Evolutionary conservation across 2,113 vertebrate species (phyloP).

Genomic region (Nasalis larvatus): DNA sequence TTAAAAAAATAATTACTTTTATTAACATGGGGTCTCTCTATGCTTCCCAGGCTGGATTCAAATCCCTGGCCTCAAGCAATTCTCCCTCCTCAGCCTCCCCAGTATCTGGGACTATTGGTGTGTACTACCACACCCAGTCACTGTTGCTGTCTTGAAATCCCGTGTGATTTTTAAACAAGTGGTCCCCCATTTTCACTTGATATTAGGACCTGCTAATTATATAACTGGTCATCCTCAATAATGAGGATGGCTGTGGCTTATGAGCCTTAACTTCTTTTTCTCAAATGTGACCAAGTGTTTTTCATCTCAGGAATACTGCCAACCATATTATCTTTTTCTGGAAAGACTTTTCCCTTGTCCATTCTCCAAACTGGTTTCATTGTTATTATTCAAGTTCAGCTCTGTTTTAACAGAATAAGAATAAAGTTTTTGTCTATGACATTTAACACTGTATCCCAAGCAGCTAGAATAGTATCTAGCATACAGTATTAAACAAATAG

Average conservation of each 20-base stretch:
- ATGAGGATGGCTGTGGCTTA: background rate
- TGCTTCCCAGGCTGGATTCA: background rate
- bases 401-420: background rate
- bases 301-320: background rate
- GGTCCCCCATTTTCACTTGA: background rate
- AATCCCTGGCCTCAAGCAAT: background rate
- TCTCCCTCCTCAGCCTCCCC: background rate
- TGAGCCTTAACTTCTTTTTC: background rate
- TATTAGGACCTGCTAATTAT: background rate
- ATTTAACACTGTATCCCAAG: background rate
- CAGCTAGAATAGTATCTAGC: background rate
- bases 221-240: background rate
- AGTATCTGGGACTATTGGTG: background rate
- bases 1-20: too few species aligned
- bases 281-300: background rate
- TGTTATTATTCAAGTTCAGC: background rate
- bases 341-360: background rate
- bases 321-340: background rate
- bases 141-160: background rate
- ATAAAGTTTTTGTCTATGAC: background rate
- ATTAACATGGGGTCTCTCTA: background rate
- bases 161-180: background rate
- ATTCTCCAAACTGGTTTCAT: background rate
- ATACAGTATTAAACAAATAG: background rate
- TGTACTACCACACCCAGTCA: background rate